Base-by-base conservation (phyloP, 2,113 vertebrate genomes). In the Sapajus apella region DNA sequence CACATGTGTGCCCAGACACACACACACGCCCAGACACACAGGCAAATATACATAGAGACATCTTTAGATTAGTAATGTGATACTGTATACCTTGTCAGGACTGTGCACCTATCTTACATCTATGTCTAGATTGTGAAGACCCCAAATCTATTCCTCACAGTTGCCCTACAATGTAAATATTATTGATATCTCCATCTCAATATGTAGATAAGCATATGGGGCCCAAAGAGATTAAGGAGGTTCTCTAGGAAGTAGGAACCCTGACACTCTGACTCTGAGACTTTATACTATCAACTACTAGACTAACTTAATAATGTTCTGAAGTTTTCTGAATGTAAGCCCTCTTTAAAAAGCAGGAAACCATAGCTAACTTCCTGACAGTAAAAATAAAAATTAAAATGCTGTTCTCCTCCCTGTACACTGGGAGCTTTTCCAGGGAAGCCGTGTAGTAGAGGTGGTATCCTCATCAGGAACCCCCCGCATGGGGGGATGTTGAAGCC, bases 361-460 rank as follows among this genome's bases (percentile, higher is more conserved):
- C 14, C 23, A 66, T 37, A 13, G 21, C 73, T 6, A 90, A 30
- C 20, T 82, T 52, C 58, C 32, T 58, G 21, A 45, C 30, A 43
- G 4, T 50, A 17, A 83, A 70, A 52, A 58, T 56, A 21, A 56
- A 21, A 56, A 58, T 58, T 0, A 40, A 37, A 45, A 6, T 25
- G 4, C 18, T 77, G 43, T 8, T 5, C 52, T 83, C 13, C 21
- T 79, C 13, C 30, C 30, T 43, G 3, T 8, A 55, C 1, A 14
- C 64, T 27, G 3, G 45, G 56, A 87, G 25, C 45, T n/a, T 40
- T 66, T 66, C 16, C 6, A 80, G 18, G 4, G 30, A 9, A 61
- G 83, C 6, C 27, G 16, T 4, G 0, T 23, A 37, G 1, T 21
- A 35, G 0, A 17, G 2, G 10, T 76, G 3, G 3, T n/a, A 4